Evolutionary conservation across 2,113 vertebrate genomes (phyloP).

Genomic region (Etia nguti): DNA sequence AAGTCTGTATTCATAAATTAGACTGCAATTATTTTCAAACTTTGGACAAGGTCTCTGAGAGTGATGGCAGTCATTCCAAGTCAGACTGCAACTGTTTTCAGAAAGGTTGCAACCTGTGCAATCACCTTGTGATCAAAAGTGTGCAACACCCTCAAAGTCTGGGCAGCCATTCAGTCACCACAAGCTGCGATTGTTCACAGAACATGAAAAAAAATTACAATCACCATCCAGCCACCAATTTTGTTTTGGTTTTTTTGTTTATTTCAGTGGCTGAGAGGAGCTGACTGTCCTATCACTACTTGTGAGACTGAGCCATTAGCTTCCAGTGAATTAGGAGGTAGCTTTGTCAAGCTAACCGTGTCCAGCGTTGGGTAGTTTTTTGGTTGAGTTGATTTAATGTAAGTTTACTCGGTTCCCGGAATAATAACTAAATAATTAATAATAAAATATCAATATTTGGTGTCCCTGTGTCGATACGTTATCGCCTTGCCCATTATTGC

Average conservation of each 20-base stretch:
- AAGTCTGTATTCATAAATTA: background rate
- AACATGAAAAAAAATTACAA: background rate
- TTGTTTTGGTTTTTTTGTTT: background rate
- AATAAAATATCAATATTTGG: background rate
- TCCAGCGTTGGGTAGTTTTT: background rate
- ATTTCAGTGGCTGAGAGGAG: background rate
- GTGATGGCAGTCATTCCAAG: background rate
- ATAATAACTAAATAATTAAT: background rate
- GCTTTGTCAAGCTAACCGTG: fast-evolving
- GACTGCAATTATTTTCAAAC: background rate
- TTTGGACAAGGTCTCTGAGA: background rate
- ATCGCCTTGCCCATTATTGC: background rate
- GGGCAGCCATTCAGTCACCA: background rate
- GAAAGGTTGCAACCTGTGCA: background rate
- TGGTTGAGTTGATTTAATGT: background rate
- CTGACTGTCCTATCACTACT: background rate
- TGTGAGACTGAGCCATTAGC: background rate
- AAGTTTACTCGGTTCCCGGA: background rate
- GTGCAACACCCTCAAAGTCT: background rate
- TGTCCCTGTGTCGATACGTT: background rate
- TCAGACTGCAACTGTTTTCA: fast-evolving
- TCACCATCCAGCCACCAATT: background rate
- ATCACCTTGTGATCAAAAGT: background rate
- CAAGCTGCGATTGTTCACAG: fast-evolving
- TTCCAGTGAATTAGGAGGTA: background rate